phyloP scores from a whole-genome alignment of 2,888 invertebrate genomes.

The Zygogramma bicolorata region DNA sequence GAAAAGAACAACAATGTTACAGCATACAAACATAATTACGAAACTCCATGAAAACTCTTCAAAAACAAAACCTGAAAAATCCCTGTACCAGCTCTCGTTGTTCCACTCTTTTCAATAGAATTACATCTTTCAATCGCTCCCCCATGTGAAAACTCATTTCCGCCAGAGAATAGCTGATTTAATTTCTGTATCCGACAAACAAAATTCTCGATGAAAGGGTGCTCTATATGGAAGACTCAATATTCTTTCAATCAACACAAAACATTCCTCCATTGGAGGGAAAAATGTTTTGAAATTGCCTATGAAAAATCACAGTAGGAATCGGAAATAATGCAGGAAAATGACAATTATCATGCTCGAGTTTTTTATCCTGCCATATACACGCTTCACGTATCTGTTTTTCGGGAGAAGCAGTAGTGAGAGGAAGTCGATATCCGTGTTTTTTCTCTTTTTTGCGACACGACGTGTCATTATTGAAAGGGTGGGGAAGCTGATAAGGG shows the following conservation, averaged over 20 bases:
- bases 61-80: neutral
- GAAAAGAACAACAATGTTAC: neutral
- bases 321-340: conserved; percentile 65
- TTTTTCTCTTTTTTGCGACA: conserved; percentile 7
- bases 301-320: conserved; percentile 55
- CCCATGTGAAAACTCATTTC: conserved; percentile 62
- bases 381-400: conserved; percentile 22
- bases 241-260: conserved; percentile 65
- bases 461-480: neutral
- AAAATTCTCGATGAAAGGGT: conserved; percentile 57
- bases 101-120: conserved; percentile 36
- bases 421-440: conserved; percentile 17
- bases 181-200: conserved; percentile 65
- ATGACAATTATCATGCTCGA: conserved; percentile 58
- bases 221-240: conserved; percentile 53
- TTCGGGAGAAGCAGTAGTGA: conserved; percentile 29
- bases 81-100: neutral
- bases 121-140: conserved; percentile 44
- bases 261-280: conserved; percentile 59
- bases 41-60: neutral
- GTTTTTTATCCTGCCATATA: conserved; percentile 30
- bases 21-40: neutral
- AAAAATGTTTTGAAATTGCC: conserved; percentile 60
- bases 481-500: neutral
- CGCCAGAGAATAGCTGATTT: conserved; percentile 64